Percentiles rank a stretch among this genome's conserved stretches.
Evolutionary conservation across 2,113 vertebrate genomes (phyloP).

Genomic region (Hyperoodon ampullatus): DNA sequence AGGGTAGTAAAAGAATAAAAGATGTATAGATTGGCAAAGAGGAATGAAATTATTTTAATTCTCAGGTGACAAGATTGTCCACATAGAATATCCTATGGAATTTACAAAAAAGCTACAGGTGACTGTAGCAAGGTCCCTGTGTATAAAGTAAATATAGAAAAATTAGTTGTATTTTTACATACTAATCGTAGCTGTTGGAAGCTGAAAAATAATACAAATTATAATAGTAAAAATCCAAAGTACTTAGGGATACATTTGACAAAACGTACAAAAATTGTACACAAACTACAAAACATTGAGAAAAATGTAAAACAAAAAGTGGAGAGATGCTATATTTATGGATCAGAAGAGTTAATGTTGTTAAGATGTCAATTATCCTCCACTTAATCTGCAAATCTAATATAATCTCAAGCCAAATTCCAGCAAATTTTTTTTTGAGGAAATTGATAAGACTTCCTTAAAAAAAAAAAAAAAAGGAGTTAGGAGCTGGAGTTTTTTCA

Average conservation of each 20-base stretch:
- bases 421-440: neutral
- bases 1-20: neutral
- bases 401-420: neutral
- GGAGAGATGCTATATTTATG: neutral
- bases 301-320: neutral
- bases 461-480: neutral
- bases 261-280: neutral
- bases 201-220: neutral
- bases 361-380: neutral
- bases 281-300: neutral
- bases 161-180: neutral
- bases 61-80: neutral
- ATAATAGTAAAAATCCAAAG: neutral
- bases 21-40: neutral
- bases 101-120: neutral
- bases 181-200: neutral
- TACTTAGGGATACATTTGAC: neutral
- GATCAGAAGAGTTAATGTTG: neutral
- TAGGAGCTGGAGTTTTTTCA: neutral
- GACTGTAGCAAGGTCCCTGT: neutral
- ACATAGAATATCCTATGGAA: neutral
- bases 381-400: neutral
- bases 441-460: neutral
- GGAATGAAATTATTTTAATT: neutral
- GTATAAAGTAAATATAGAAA: neutral